Evolutionary conservation across 2,888 invertebrate genomes (phyloP).

Genomic region (Cabera pusaria): DNA sequence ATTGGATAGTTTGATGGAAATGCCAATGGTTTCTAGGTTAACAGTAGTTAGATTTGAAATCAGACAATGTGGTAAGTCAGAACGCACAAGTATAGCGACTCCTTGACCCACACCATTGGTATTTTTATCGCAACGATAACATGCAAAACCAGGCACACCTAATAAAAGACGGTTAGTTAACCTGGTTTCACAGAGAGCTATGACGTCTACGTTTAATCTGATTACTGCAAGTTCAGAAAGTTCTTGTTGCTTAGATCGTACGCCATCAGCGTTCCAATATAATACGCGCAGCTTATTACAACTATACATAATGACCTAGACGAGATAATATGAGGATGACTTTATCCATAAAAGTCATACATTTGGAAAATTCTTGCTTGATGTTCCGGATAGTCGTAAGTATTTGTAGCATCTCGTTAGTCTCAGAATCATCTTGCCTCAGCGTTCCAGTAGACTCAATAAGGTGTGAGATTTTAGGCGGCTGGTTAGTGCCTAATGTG

Average conservation of each 20-base stretch:
- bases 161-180: neutral
- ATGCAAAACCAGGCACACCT: neutral
- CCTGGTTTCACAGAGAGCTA: neutral
- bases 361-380: no score
- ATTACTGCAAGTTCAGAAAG: neutral
- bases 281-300: neutral
- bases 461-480: no score
- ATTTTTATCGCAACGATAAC: neutral
- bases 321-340: no score
- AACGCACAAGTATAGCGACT: neutral
- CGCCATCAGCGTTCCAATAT: conserved; percentile 12
- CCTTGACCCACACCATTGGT: neutral
- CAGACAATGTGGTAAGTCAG: neutral
- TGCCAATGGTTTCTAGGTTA: neutral
- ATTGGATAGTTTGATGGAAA: neutral
- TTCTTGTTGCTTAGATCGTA: conserved; percentile 16
- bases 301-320: neutral
- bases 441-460: no score
- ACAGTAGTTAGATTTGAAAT: neutral
- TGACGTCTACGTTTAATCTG: neutral
- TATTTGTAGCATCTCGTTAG: no score
- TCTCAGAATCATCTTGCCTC: no score
- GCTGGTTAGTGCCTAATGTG: no score
- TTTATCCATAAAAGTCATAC: no score
- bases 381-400: no score